These are phyloP conservation scores for Imbricaverruca yamaguchii DNA, from an alignment of 2,888 invertebrate species.

Conservation along the genomic window DNA sequence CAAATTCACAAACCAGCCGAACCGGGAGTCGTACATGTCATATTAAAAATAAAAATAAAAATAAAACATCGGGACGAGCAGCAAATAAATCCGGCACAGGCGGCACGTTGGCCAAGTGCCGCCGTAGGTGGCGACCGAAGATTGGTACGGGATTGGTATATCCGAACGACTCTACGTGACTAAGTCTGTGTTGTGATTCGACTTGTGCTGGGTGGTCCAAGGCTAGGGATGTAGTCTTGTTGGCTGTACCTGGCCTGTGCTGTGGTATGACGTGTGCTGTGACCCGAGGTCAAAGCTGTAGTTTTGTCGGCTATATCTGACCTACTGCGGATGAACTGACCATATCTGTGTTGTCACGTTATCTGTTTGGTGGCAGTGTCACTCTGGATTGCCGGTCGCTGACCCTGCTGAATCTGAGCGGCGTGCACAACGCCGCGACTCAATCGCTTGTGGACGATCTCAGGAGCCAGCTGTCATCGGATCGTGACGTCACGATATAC, in stretches of 20 bases:
- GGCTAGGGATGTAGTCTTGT: background rate
- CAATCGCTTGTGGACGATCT: background rate
- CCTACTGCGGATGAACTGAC: background rate
- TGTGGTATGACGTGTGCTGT: background rate
- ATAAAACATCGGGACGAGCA: too few species aligned
- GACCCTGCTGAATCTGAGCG: background rate
- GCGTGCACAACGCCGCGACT: background rate
- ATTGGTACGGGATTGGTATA: too few species aligned
- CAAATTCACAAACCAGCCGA: background rate
- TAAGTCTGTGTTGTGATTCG: background rate
- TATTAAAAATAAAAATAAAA: too few species aligned
- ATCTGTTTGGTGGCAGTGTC: background rate
- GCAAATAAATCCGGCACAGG: too few species aligned
- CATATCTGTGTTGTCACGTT: background rate
- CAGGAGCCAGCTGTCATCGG: background rate
- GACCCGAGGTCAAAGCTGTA: too few species aligned
- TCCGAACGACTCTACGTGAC: too few species aligned
- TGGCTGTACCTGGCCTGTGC: background rate
- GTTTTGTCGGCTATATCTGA: background rate
- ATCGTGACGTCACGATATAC: background rate
- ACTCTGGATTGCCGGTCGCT: background rate
- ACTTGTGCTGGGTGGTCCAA: background rate
- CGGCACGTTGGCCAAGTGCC: too few species aligned
- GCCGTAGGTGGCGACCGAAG: too few species aligned
- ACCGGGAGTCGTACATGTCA: background rate